These are phyloP conservation scores for Lepeophtheirus nordmannii DNA, from an alignment of 2,888 invertebrate genomes.

Conservation along the genomic window DNA sequence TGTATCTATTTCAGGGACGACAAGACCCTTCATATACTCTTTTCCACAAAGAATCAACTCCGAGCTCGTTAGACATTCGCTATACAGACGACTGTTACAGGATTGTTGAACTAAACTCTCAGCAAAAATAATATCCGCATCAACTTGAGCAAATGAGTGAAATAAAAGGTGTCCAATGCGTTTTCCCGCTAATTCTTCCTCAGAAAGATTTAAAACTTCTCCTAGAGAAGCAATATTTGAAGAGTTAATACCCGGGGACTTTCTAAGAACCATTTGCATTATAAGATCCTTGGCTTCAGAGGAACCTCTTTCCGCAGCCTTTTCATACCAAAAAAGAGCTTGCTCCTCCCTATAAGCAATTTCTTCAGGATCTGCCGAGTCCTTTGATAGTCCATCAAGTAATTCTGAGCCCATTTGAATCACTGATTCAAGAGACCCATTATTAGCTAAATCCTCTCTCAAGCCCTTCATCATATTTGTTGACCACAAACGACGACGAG, in stretches of 20 bases:
- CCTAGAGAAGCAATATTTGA: constrained; percentile 1
- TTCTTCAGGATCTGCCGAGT: not conserved
- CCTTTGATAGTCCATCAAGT: not conserved
- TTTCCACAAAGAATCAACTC: not conserved
- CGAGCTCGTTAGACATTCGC: not conserved
- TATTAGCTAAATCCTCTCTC: not conserved
- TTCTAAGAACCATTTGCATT: not conserved
- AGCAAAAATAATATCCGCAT: not conserved
- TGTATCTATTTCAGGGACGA: not conserved
- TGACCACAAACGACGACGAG: constrained; percentile 7
- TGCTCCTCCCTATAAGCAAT: constrained; percentile 18
- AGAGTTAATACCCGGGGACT: not conserved
- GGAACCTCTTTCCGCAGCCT: constrained; percentile 17
- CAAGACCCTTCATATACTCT: not conserved
- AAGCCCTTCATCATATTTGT: not conserved
- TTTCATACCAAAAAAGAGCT: constrained; percentile 11
- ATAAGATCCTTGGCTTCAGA: constrained; percentile 14
- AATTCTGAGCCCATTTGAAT: not conserved
- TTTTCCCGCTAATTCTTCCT: not conserved
- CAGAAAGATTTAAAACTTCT: not conserved
- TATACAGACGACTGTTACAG: not conserved
- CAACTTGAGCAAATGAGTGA: not conserved
- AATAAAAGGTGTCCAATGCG: constrained; percentile 3
- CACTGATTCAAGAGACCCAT: not conserved
- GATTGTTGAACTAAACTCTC: not conserved